These are phyloP conservation scores for Dryobota labecula DNA, from an alignment of 2,888 invertebrate genomes.

Conservation along the genomic window DNA sequence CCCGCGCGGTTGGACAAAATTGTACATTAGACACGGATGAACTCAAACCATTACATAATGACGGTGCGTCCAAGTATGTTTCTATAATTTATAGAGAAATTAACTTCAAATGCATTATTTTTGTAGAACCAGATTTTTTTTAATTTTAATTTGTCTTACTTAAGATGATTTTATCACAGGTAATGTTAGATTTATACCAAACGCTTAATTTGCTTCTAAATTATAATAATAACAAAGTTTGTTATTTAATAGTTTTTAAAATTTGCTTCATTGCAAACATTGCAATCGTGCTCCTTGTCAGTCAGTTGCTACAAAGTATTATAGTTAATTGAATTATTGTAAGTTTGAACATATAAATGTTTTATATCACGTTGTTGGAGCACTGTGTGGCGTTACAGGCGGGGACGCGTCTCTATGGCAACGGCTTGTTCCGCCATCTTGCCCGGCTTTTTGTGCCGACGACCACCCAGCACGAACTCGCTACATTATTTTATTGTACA, in stretches of 20 bases:
- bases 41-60: slow-evolving; percentile 36
- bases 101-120: slow-evolving; percentile 13
- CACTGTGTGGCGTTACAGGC: slow-evolving; percentile 58
- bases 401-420: slow-evolving; percentile 77
- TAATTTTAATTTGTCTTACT: neutral
- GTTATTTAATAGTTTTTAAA: neutral
- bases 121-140: neutral
- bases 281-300: neutral
- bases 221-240: neutral
- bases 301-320: slow-evolving; percentile 11
- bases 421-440: slow-evolving; percentile 81
- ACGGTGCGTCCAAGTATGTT: slow-evolving; percentile 14
- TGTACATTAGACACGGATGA: slow-evolving; percentile 53
- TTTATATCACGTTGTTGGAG: slow-evolving; percentile 29
- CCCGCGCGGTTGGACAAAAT: slow-evolving; percentile 39
- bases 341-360: slow-evolving; percentile 23
- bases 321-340: slow-evolving; percentile 5
- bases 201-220: slow-evolving; percentile 6
- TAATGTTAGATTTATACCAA: neutral
- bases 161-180: slow-evolving; percentile 8
- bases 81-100: slow-evolving; percentile 25
- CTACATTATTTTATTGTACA: slow-evolving; percentile 90
- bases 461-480: slow-evolving; percentile 89
- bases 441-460: slow-evolving; percentile 81
- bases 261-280: neutral